Base-by-base conservation (phyloP, 1,140 invertebrate species). In the Monomorium pharaonis region DNA sequence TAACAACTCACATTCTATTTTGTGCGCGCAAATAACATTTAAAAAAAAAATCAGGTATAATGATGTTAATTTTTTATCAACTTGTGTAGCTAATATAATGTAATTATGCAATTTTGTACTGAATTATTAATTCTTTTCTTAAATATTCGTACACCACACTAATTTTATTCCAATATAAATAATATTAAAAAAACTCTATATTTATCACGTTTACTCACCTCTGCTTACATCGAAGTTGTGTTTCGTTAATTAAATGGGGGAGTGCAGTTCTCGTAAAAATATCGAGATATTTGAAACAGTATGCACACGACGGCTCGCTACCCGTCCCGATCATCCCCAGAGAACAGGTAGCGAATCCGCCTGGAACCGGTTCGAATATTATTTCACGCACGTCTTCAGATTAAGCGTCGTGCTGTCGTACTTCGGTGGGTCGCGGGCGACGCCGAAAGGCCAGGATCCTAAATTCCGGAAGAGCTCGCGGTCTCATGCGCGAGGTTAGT, bases 331-430 rank as follows among this genome's bases (percentile, higher is more conserved):
- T 72, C 67, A 30, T 75, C n/a, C 51, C 6, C 16, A 21, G 9
- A 24, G 37, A 24, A 24, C 47, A 58, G 69, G 54, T 60, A 74
- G 56, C 16, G 21, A 30, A 54, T 21, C 12, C n/a, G n/a, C 4
- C 30, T 18, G 78, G 49, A 62, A 62, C 70, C 70, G 70, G 70
- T 76, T 49, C 56, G 49, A 84, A 75, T 75, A 37, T 84, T 76
- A 84, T 84, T 76, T 62, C 56, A 63, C 30, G 60, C 81, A 84
- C 69, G 56, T 84, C 37, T 44, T 1, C 44, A 27, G 42, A 84
- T 76, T 84, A 84, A 84, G 44, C 44, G 72, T 44, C 33, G 47
- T 27, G 4, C 49, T 30, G 65, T 70, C 78, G 47, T 54, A 54
- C 42, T 80, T 42, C 24, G 33, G 33, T 27, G 12, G 37, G n/a